Evolutionary conservation across 2,113 vertebrate genomes (phyloP).

Genomic region (Spea bombifrons): DNA sequence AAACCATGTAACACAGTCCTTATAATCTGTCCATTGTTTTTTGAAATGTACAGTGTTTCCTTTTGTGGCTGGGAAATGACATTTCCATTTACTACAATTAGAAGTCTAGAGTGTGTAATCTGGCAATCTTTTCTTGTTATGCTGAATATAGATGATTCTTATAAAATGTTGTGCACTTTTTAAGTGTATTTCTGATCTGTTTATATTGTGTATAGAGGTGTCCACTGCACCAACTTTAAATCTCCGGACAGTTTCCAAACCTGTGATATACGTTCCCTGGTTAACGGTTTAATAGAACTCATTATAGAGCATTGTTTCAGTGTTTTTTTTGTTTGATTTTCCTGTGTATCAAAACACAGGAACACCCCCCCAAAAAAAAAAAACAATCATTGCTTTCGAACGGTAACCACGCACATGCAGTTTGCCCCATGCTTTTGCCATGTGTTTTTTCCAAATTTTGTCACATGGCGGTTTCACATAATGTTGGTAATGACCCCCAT

Average conservation of each 20-base stretch:
- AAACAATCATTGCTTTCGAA: too few species aligned
- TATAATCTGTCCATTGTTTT: slow-evolving; percentile 72
- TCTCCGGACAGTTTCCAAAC: slow-evolving; percentile 66
- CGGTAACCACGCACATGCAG: too few species aligned
- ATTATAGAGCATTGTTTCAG: neutral
- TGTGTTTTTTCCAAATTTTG: too few species aligned
- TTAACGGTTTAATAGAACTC: slow-evolving; percentile 58
- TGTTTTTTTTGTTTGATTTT: too few species aligned
- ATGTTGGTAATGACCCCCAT: too few species aligned
- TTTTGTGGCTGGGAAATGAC: slow-evolving; percentile 64
- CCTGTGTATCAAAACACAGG: too few species aligned
- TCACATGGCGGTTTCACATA: too few species aligned
- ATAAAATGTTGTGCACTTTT: slow-evolving; percentile 93
- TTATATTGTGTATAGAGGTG: slow-evolving; percentile 81
- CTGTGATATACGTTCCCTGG: slow-evolving; percentile 55
- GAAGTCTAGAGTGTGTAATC: slow-evolving; percentile 63
- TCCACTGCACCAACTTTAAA: slow-evolving; percentile 70
- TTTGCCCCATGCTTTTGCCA: too few species aligned
- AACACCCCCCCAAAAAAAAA: too few species aligned
- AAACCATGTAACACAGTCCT: slow-evolving; percentile 39
- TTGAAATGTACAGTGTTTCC: slow-evolving; percentile 72
- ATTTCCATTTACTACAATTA: slow-evolving; percentile 66
- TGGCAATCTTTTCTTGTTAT: slow-evolving; percentile 72
- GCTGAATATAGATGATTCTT: slow-evolving; percentile 73
- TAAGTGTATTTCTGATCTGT: slow-evolving; percentile 76